phyloP scores from a whole-genome alignment of 2,113 vertebrate genomes.

The Pholis gunnellus region DNA sequence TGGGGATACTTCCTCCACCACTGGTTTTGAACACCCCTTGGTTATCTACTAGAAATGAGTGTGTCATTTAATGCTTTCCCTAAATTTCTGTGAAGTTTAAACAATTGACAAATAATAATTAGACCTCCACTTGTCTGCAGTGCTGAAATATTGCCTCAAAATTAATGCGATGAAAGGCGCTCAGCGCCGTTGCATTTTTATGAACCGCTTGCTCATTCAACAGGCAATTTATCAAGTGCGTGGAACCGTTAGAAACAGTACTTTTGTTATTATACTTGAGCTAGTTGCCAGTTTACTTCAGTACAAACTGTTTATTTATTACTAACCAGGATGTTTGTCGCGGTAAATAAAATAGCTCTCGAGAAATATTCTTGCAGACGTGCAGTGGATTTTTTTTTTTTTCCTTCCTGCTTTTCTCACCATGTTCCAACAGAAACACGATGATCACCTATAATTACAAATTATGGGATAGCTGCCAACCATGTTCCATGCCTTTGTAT shows the following conservation, averaged over 20 bases:
- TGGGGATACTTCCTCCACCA: no score
- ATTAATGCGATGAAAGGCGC: neutral
- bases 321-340: neutral
- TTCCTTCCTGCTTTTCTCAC: conserved; percentile 9
- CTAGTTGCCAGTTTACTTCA: no score
- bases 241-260: neutral
- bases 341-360: neutral
- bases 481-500: conserved; percentile 64
- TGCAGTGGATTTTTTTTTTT: neutral
- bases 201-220: neutral
- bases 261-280: neutral
- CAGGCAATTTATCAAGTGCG: neutral
- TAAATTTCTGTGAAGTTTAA: neutral
- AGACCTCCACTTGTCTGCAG: neutral
- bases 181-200: neutral
- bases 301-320: neutral
- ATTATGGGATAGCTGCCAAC: conserved; percentile 57
- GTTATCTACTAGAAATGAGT: neutral
- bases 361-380: neutral
- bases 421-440: conserved; percentile 55
- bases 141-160: neutral
- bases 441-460: conserved; percentile 70
- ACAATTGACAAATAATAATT: neutral
- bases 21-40: neutral
- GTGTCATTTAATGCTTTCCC: no score